phyloP scores from a whole-genome alignment of 1,140 invertebrate genomes.

The Limonius californicus region DNA sequence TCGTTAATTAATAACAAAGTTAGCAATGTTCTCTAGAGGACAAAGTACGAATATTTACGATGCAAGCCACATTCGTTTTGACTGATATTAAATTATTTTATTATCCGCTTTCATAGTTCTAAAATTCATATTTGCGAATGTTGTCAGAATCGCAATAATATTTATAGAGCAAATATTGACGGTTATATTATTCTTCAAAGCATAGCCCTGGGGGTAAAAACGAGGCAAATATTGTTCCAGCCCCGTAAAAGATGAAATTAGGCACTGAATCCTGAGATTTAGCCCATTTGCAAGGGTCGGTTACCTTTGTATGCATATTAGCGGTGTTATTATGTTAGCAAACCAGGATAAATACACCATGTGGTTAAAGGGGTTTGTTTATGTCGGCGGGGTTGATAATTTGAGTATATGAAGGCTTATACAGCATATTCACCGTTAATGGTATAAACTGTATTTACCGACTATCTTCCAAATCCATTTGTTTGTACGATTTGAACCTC shows the following conservation, averaged over 20 bases:
- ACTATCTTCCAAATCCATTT: background rate
- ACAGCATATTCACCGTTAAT: background rate
- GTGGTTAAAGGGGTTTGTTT: conserved; percentile 11
- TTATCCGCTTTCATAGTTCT: too few species aligned
- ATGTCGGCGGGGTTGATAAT: conserved; percentile 11
- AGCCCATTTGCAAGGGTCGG: background rate
- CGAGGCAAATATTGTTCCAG: conserved; percentile 1
- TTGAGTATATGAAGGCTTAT: conserved; percentile 10
- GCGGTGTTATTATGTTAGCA: conserved; percentile 12
- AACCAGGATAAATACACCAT: conserved; percentile 9
- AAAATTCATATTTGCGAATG: background rate
- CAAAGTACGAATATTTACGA: background rate
- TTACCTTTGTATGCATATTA: conserved; percentile 12
- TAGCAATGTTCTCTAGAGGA: background rate
- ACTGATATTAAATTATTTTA: too few species aligned
- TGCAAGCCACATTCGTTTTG: too few species aligned
- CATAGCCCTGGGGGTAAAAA: background rate
- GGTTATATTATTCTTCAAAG: background rate
- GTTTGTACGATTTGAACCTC: too few species aligned
- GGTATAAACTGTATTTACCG: background rate
- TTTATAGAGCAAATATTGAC: background rate
- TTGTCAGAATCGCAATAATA: background rate
- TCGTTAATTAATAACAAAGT: conserved; percentile 3
- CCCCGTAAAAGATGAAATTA: background rate
- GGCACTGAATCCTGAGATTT: conserved; percentile 2